Base-by-base conservation (phyloP, 2,113 vertebrate species). In the Vulpes vulpes region DNA sequence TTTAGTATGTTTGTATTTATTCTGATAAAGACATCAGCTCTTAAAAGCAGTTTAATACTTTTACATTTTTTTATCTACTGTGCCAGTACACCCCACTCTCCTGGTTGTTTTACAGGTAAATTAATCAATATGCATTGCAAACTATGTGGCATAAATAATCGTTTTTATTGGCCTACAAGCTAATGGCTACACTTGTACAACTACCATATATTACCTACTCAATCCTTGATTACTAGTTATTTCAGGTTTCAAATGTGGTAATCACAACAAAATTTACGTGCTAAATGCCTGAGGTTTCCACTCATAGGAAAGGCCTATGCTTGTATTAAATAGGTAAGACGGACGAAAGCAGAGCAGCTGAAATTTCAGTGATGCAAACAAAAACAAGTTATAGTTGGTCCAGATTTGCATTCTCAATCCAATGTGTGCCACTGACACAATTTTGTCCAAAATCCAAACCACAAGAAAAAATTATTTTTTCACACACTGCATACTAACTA, bases 211-310 rank as follows among this genome's bases (percentile, higher is more conserved):
- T 8, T 83, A 55, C n/a, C 53, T 78, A 84, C 0, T 20, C 32
- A 79, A 27, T 60, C 60, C 62, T 87, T 94, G 43, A 71, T 80
- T 57, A 64, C 79, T 57, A 71, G 38, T 74, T 86, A 95, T 57
- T 90, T 90, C 32, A 35, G 32, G 55, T 80, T 93, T 83, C 62
- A 94, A 96, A 95, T 62, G n/a, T 27, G 51, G 49, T 67, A 89
- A 91, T 89, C 87, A 93, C 82, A 96, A 88, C 25, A 95, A 93
- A 96, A 94, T 67, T 22, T 20, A 86, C 73, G 16, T 35, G 55
- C 65, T 59, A 74, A 94, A 86, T 74, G 32, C 79, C 80, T 65
- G 38, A 86, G 43, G 53, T 94, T 27, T 30, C 49, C 57, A 89
- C 43, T 53, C 86, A 83, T 4, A 88, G 17, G 32, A 35, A 83